Percentiles rank a stretch among this genome's conserved stretches.
Conservation (phyloP, 2,113 vertebrate species). For the Microtus richardsoni region DNA sequence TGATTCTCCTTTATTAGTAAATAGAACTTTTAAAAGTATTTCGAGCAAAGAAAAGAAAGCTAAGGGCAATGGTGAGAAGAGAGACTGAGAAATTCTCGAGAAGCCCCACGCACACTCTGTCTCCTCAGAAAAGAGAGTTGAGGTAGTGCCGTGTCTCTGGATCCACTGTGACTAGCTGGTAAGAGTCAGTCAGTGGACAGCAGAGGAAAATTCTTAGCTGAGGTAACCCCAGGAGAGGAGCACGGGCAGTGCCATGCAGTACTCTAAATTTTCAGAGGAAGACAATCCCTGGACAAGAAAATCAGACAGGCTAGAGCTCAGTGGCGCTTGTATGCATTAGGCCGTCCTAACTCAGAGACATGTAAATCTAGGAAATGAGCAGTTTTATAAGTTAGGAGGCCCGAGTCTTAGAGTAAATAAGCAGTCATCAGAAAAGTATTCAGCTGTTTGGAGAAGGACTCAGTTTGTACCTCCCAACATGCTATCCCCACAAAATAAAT, state of each 20-base stretch:
- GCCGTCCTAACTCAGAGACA: not conserved
- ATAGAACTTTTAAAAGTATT: constrained; percentile 10
- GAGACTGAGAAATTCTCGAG: not conserved
- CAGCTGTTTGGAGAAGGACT: constrained; percentile 40
- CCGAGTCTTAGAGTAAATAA: not conserved
- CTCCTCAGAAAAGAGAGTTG: not conserved
- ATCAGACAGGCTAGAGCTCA: not conserved
- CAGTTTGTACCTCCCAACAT: not conserved
- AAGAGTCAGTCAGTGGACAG: not conserved
- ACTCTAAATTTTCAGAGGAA: not conserved
- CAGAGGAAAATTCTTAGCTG: not conserved
- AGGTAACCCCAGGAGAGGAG: not conserved
- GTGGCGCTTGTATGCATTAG: not conserved
- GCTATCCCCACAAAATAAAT: not conserved
- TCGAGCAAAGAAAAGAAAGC: not conserved
- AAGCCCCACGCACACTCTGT: not conserved
- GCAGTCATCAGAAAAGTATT: not conserved
- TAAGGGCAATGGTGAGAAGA: not conserved
- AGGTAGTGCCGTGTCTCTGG: not conserved
- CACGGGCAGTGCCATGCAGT: not conserved
- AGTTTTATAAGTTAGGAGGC: not conserved
- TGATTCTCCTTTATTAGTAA: constrained; percentile 12
- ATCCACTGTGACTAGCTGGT: not conserved
- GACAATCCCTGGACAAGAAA: not conserved
- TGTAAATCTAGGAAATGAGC: constrained; percentile 7